Conservation (phyloP, 2,888 invertebrate species). For the Drosophila prolongata region DNA sequence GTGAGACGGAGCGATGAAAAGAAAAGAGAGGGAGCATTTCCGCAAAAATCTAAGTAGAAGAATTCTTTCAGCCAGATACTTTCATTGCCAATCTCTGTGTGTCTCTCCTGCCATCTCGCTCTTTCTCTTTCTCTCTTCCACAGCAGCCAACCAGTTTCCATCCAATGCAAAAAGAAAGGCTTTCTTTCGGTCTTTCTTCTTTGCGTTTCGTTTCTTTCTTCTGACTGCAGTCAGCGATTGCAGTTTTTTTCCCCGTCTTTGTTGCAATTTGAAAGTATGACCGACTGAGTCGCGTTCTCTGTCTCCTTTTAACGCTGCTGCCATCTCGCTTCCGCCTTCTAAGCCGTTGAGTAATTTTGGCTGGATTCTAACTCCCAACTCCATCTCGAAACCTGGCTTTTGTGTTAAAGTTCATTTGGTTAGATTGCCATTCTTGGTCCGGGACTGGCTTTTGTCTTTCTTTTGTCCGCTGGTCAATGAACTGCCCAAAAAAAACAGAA, state of each 20-base stretch:
- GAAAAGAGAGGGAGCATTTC: conserved; percentile 61
- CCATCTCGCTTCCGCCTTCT: conserved; percentile 37
- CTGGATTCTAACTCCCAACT: conserved; percentile 48
- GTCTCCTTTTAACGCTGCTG: conserved; percentile 6
- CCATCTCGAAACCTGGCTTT: conserved; percentile 38
- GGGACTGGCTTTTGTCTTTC: conserved; percentile 42
- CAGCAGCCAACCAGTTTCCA: conserved; percentile 71
- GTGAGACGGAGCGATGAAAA: conserved; percentile 22
- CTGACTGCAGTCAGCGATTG: conserved; percentile 38
- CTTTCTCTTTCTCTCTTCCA: conserved; percentile 43
- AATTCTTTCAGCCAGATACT: conserved; percentile 73
- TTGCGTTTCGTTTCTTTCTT: conserved; percentile 22
- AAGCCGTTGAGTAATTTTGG: conserved; percentile 35
- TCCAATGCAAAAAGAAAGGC: conserved; percentile 80
- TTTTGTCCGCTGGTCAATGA: conserved; percentile 70
- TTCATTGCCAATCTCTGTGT: conserved; percentile 75
- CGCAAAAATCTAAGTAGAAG: conserved; percentile 79
- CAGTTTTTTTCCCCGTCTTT: conserved; percentile 20
- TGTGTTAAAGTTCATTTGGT: conserved; percentile 67
- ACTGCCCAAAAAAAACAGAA: conserved; percentile 58
- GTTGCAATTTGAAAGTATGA: conserved; percentile 77
- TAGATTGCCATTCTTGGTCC: conserved; percentile 43
- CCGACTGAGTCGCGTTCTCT: conserved; percentile 60
- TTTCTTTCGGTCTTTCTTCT: conserved; percentile 70
- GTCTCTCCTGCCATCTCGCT: conserved; percentile 35